Evolutionary conservation across 2,797 vertebrate genomes (phyloP).

Genomic region (Ciconia nigra): DNA sequence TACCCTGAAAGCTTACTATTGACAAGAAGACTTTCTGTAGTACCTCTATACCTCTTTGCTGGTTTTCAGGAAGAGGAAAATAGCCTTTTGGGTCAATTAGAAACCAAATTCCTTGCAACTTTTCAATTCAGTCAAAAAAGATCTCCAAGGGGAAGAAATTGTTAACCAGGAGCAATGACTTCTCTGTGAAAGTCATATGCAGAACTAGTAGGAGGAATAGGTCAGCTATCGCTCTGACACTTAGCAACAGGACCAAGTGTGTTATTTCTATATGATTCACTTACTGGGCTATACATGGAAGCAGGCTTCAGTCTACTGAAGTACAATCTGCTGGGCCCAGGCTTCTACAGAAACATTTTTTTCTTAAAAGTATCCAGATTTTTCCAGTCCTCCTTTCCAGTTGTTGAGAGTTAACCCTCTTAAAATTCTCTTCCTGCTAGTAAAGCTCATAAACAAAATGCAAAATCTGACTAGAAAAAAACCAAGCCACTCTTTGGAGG

Average conservation of each 20-base stretch:
- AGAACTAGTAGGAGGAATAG: background rate
- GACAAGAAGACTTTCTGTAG: background rate
- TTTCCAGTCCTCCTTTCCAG: background rate
- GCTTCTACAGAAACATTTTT: background rate
- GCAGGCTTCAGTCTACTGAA: background rate
- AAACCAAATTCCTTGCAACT: background rate
- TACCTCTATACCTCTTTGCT: background rate
- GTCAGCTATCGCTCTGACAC: background rate
- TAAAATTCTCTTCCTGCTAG: background rate
- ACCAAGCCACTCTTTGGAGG: accelerated
- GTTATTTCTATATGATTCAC: background rate
- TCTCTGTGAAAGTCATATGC: background rate
- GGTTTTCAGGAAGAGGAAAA: background rate
- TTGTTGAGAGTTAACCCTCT: background rate
- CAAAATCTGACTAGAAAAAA: background rate
- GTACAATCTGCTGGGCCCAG: background rate
- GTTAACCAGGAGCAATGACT: background rate
- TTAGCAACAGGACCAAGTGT: background rate
- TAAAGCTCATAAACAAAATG: background rate
- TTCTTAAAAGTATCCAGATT: background rate
- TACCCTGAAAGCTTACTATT: background rate
- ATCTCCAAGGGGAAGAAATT: background rate
- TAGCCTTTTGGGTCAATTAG: background rate
- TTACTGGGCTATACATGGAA: background rate
- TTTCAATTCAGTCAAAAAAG: background rate